These are phyloP conservation scores for Trissonchulus sp. DNA, from an alignment of 2,888 invertebrate species.

Conservation along the genomic window DNA sequence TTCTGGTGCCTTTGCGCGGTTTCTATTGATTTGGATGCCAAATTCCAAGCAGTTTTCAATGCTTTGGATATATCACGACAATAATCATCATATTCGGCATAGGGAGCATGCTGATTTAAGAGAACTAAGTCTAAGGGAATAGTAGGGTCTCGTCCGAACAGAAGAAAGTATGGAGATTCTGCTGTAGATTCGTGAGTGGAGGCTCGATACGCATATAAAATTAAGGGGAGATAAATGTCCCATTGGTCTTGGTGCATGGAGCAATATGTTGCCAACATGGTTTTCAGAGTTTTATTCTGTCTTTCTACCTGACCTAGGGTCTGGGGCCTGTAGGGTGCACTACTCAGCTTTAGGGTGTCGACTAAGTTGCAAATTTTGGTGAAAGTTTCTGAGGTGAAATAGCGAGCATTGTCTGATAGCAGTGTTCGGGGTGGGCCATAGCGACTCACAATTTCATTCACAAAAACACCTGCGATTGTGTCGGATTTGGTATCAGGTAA, in stretches of 20 bases:
- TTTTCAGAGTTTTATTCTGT: not conserved
- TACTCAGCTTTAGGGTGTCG: not conserved
- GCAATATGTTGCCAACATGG: not conserved
- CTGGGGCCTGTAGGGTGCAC: not conserved
- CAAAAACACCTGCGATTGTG: not conserved
- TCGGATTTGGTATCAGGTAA: not conserved
- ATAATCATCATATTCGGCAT: not conserved
- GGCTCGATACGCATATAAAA: not conserved
- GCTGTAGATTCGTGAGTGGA: not conserved
- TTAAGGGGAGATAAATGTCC: not conserved
- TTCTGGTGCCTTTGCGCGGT: not conserved
- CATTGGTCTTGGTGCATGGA: not conserved
- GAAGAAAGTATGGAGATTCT: not conserved
- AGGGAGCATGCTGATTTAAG: not conserved
- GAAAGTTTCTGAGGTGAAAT: not conserved
- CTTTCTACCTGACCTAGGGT: not conserved
- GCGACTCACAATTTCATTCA: not conserved
- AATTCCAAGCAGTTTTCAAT: not conserved
- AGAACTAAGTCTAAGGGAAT: not conserved
- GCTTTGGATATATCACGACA: not conserved
- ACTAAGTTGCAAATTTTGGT: not conserved
- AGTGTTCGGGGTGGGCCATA: not conserved
- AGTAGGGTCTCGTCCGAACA: not conserved
- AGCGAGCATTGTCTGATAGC: not conserved
- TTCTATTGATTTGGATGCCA: not conserved